These are phyloP conservation scores for Spodoptera picta DNA, from an alignment of 2,888 invertebrate genomes.

Conservation along the genomic window DNA sequence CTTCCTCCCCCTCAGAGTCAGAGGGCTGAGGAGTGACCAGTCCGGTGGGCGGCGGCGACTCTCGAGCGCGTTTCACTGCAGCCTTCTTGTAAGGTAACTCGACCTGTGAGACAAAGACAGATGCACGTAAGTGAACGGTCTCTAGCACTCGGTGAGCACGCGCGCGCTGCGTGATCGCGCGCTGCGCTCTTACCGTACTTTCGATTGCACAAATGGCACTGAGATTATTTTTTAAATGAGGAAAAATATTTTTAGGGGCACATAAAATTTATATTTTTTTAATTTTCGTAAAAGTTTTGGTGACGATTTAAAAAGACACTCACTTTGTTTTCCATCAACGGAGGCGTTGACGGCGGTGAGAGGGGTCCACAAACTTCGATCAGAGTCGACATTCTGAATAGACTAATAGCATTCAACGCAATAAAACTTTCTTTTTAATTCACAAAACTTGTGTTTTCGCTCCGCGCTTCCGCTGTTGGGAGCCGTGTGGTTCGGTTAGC, in stretches of 20 bases:
- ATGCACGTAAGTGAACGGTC: conserved; percentile 81
- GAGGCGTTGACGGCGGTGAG: conserved; percentile 93
- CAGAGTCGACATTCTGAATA: conserved; percentile 80
- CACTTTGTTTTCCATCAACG: conserved; percentile 89
- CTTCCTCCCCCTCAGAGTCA: conserved; percentile 93
- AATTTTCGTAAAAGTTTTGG: conserved; percentile 41
- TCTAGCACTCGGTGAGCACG: conserved; percentile 71
- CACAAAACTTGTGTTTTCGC: conserved; percentile 80
- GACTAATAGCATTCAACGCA: conserved; percentile 75
- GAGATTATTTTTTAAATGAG: conserved; percentile 44
- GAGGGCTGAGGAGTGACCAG: conserved; percentile 95
- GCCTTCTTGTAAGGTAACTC: conserved; percentile 82
- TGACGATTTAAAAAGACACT: conserved; percentile 70
- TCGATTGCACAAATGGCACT: conserved; percentile 78
- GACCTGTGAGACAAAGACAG: conserved; percentile 83
- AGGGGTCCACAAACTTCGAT: conserved; percentile 88
- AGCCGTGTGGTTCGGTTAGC: conserved; percentile 82
- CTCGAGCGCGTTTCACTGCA: conserved; percentile 76
- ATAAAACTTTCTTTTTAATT: conserved; percentile 84
- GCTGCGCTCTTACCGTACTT: conserved; percentile 73
- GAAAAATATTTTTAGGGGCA: conserved; percentile 20
- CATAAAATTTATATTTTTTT: conserved; percentile 29
- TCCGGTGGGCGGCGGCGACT: conserved; percentile 74
- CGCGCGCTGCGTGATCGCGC: conserved; percentile 82
- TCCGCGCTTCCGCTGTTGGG: conserved; percentile 70